These are phyloP conservation scores for Stegastes partitus DNA, from an alignment of 2,113 vertebrate genomes.

Conservation along the genomic window DNA sequence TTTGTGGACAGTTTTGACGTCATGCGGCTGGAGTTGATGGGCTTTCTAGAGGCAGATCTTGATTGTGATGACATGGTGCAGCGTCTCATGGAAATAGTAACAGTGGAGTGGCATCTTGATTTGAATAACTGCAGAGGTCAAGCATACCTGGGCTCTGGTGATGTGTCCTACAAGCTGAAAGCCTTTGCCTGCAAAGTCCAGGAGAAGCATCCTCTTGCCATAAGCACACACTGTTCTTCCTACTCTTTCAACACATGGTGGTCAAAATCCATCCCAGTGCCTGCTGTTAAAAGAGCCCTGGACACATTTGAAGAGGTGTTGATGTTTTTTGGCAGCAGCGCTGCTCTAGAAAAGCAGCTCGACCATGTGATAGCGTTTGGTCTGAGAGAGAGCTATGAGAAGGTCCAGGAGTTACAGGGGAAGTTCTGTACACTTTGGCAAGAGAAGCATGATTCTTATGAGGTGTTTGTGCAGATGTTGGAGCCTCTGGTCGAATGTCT, in stretches of 20 bases:
- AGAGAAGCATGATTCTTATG: slow-evolving; percentile 92
- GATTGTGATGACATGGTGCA: slow-evolving; percentile 86
- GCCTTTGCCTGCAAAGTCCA: slow-evolving; percentile 92
- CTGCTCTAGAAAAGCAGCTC: slow-evolving; percentile 88
- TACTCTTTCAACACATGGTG: slow-evolving; percentile 97
- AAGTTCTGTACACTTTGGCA: slow-evolving; percentile 90
- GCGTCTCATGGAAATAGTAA: slow-evolving; percentile 88
- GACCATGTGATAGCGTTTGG: slow-evolving; percentile 89
- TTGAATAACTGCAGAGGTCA: slow-evolving; percentile 95
- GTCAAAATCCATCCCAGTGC: slow-evolving; percentile 92
- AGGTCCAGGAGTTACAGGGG: slow-evolving; percentile 90
- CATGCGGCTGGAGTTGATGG: slow-evolving; percentile 91
- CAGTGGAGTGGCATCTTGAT: slow-evolving; percentile 92
- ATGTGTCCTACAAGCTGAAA: slow-evolving; percentile 94
- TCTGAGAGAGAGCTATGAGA: slow-evolving; percentile 90
- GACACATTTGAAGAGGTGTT: slow-evolving; percentile 91
- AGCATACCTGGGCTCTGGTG: slow-evolving; percentile 92
- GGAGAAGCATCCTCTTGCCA: slow-evolving; percentile 93
- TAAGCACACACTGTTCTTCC: slow-evolving; percentile 92
- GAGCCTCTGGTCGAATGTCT: slow-evolving; percentile 91
- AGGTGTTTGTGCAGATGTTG: slow-evolving; percentile 92
- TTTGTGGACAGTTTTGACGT: slow-evolving; percentile 95
- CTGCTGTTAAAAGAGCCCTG: slow-evolving; percentile 88
- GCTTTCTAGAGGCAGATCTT: slow-evolving; percentile 91
- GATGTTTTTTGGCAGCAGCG: slow-evolving; percentile 88